phyloP scores from a whole-genome alignment of 2,797 vertebrate genomes.

The Pogoniulus pusillus region DNA sequence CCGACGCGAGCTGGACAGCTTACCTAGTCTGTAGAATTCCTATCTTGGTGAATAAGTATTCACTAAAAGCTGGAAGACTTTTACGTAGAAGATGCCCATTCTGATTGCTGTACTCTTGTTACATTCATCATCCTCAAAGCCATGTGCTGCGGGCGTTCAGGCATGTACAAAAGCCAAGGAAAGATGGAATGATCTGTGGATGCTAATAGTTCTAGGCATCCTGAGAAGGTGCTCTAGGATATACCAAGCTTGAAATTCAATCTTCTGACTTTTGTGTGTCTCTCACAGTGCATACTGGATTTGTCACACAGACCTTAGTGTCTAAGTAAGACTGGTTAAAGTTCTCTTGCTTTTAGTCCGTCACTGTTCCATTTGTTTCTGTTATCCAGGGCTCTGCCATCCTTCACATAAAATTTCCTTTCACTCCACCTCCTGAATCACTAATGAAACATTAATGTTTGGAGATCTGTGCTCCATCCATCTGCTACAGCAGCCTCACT shows the following conservation, averaged over 20 bases:
- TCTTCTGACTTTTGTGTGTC: slow-evolving; percentile 67
- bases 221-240: slow-evolving; percentile 69
- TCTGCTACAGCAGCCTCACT: slow-evolving; percentile 71
- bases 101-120: slow-evolving; percentile 71
- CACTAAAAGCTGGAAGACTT: slow-evolving; percentile 78
- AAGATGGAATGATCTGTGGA: slow-evolving; percentile 71
- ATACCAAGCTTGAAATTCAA: slow-evolving; percentile 67
- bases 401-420: slow-evolving; percentile 65
- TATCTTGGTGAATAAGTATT: slow-evolving; percentile 68
- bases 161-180: slow-evolving; percentile 71
- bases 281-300: slow-evolving; percentile 68
- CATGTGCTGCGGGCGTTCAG: slow-evolving; percentile 72
- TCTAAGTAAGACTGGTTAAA: slow-evolving; percentile 73
- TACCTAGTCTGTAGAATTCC: slow-evolving; percentile 78
- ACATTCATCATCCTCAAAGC: slow-evolving; percentile 74
- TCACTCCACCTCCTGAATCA: slow-evolving; percentile 69
- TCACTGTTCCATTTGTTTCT: slow-evolving; percentile 77
- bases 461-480: slow-evolving; percentile 62
- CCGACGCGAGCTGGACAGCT: slow-evolving; percentile 75
- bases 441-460: slow-evolving; percentile 66
- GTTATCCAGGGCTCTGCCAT: slow-evolving; percentile 71
- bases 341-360: slow-evolving; percentile 70
- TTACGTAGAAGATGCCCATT: slow-evolving; percentile 70
- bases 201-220: slow-evolving; percentile 72
- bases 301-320: slow-evolving; percentile 73